phyloP scores from a whole-genome alignment of 2,113 vertebrate species.

The Cynoglossus semilaevis region DNA sequence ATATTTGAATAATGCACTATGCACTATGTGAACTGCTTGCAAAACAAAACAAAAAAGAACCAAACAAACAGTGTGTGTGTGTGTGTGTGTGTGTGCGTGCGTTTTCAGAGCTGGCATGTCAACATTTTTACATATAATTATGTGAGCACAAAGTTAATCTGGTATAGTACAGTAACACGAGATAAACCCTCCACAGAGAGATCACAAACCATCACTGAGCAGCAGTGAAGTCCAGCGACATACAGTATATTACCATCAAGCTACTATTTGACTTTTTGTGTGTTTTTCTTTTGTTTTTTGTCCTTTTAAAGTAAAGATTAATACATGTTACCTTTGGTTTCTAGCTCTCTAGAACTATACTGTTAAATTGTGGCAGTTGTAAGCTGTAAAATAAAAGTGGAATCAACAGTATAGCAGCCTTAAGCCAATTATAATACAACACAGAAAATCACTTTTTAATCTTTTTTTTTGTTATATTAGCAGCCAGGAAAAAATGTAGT shows the following conservation, averaged over 20 bases:
- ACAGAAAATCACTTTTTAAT: slow-evolving; percentile 56
- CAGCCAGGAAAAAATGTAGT: slow-evolving; percentile 67
- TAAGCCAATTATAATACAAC: slow-evolving; percentile 65
- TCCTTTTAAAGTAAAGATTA: slow-evolving; percentile 48
- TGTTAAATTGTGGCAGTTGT: slow-evolving; percentile 72
- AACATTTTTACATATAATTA: slow-evolving; percentile 49
- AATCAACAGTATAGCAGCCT: slow-evolving; percentile 68
- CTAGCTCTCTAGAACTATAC: slow-evolving; percentile 69
- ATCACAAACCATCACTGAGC: slow-evolving; percentile 36
- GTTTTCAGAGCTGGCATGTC: slow-evolving; percentile 37
- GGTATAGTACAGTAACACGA: slow-evolving; percentile 57
- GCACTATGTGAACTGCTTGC: no score
- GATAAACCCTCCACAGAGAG: slow-evolving; percentile 43
- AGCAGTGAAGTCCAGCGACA: slow-evolving; percentile 28
- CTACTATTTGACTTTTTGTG: slow-evolving; percentile 19
- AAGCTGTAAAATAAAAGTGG: slow-evolving; percentile 62
- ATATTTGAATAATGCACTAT: no score
- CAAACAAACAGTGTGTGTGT: slow-evolving; percentile 1
- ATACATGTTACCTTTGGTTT: slow-evolving; percentile 74
- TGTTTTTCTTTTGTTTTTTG: slow-evolving; percentile 1
- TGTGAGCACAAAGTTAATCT: slow-evolving; percentile 45
- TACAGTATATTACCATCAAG: slow-evolving; percentile 29
- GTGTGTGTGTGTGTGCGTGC: background rate
- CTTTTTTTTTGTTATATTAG: slow-evolving; percentile 62
- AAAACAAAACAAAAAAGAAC: no score